Conservation (phyloP, 2,113 vertebrate genomes). For the Microtus montanus region DNA sequence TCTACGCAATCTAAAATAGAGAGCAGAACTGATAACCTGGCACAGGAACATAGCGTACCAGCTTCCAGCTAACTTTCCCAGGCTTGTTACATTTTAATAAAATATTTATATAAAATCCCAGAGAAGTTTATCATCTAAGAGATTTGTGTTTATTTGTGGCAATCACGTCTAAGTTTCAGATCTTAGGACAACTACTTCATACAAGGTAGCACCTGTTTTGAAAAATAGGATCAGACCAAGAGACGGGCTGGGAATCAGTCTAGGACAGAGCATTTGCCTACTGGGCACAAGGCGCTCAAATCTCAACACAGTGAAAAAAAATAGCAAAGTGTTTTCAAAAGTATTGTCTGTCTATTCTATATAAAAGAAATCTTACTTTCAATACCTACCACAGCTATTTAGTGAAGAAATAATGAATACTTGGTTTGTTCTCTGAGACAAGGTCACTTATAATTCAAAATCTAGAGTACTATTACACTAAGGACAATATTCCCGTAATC, state of each 20-base stretch:
- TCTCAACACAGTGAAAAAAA: neutral
- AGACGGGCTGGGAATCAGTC: neutral
- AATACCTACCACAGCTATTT: neutral
- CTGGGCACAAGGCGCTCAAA: neutral
- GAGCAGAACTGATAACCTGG: neutral
- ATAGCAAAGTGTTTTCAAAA: neutral
- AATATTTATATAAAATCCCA: neutral
- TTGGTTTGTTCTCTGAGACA: neutral
- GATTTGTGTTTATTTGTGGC: slow-evolving; percentile 1
- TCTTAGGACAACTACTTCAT: neutral
- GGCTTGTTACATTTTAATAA: neutral
- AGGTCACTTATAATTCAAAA: neutral
- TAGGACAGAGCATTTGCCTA: neutral
- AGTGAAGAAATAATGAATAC: neutral
- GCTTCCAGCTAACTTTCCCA: neutral
- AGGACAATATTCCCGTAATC: neutral
- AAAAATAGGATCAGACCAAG: neutral
- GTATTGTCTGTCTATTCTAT: neutral
- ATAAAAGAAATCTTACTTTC: neutral
- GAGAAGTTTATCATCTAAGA: neutral
- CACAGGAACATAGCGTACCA: neutral
- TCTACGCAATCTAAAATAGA: neutral
- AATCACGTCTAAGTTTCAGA: neutral
- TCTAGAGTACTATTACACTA: neutral
- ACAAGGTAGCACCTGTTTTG: neutral